These are phyloP conservation scores for Nesogale talazaci DNA, from an alignment of 2,113 vertebrate species.

Conservation along the genomic window DNA sequence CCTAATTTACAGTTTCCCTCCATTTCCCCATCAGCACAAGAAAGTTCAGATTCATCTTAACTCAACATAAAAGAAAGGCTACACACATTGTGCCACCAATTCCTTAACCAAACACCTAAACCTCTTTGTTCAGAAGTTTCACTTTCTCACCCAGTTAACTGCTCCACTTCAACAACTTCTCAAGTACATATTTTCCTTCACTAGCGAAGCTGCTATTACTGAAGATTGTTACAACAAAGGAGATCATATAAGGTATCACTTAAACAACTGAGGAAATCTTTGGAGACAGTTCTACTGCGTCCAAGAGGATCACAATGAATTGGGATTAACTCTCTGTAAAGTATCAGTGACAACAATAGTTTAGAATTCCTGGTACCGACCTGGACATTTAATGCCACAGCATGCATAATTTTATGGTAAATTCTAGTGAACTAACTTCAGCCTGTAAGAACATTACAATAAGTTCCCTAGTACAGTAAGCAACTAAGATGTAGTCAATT, in stretches of 20 bases:
- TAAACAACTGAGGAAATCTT: not conserved
- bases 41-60: not conserved
- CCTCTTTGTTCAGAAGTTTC: not conserved
- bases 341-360: not conserved
- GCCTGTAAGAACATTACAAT: not conserved
- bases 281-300: not conserved
- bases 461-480: too few relatives aligned
- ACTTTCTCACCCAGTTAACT: not conserved
- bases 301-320: not conserved
- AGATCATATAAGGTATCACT: not conserved
- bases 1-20: not conserved
- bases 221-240: not conserved
- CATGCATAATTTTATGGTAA: not conserved
- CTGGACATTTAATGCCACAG: not conserved
- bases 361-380: not conserved
- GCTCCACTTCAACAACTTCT: not conserved
- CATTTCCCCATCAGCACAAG: not conserved
- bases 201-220: not conserved
- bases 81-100: not conserved
- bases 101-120: not conserved
- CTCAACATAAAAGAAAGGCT: not conserved
- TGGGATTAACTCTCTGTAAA: not conserved
- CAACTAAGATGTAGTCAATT: too few relatives aligned
- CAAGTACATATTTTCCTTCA: not conserved
- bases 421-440: not conserved